Base-by-base conservation (phyloP, 2,113 vertebrate species). In the Stigmatopora nigra region DNA sequence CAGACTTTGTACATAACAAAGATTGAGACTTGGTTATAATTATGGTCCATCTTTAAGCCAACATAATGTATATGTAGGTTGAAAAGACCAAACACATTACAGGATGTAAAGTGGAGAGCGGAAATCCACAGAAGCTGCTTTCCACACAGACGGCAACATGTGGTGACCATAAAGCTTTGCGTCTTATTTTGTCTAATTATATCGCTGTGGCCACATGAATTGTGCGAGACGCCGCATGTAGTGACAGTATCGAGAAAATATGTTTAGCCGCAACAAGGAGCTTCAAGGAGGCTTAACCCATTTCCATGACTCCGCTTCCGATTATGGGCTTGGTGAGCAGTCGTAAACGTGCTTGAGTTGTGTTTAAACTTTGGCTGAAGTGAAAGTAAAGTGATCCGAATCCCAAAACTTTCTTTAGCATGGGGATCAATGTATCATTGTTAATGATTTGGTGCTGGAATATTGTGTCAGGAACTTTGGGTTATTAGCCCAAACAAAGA, bases 131-230 rank as follows among this genome's bases (percentile, higher is more conserved):
- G 79, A 78, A 83, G 85, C 81, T 60, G 69, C 61, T 76, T 56
- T 67, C 62, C 69, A 71, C 12, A 13, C 59, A 61, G 65, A 73
- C 71, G 74, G 71, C 79, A 81, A 85, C 81, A 89, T 86, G 84
- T 87, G 86, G 78, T 60, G 81, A 19, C 69, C 74, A 82, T 82
- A 82, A 77, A 87, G 44, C 65, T 8, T 76, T 74, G 78, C 81
- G 80, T 84, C 75, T 76, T 76, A 78, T 78, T 73, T n/a, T n/a
- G 63, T 71, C 73, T 81, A 65, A 85, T 86, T 83, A 81, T 80
- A 81, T 77, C 45, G 77, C 79, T 73, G 70, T 67, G 79, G 81
- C 82, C 80, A 77, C 82, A 77, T 83, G 79, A 86, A 76, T 81
- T 81, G 82, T 80, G 80, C 75, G 15, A 75, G 84, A 86, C 70